phyloP scores from a whole-genome alignment of 1,140 invertebrate genomes.

The Potamilus streckersoni region DNA sequence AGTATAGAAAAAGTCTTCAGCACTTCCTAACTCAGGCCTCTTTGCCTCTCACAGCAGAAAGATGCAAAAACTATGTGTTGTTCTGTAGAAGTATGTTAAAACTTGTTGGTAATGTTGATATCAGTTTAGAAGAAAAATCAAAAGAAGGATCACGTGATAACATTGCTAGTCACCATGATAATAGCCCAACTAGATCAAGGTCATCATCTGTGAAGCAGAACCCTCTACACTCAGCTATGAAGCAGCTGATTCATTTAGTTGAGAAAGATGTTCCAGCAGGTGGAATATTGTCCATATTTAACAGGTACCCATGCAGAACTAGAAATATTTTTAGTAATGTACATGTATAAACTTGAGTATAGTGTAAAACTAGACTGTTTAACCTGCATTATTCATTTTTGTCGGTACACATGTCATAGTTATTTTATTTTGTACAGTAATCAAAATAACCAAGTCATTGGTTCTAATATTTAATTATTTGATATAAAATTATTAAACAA shows the following conservation, averaged over 20 bases:
- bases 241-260: conserved; percentile 49
- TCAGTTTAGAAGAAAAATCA: conserved; percentile 24
- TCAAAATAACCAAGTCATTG: no score
- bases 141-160: not conserved
- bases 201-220: conserved; percentile 30
- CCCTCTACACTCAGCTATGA: conserved; percentile 47
- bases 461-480: no score
- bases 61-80: conserved; percentile 26
- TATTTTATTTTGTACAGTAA: no score
- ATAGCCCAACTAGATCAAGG: not conserved
- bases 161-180: no score
- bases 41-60: conserved; percentile 34
- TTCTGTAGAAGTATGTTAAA: conserved; percentile 28
- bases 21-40: conserved; percentile 28
- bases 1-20: conserved; percentile 25
- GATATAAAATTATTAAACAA: no score
- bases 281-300: conserved; percentile 39
- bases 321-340: not conserved
- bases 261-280: conserved; percentile 50
- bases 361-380: no score
- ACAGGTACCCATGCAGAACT: conserved; percentile 25
- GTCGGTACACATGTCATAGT: no score
- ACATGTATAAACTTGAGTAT: no score
- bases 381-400: no score
- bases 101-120: conserved; percentile 29